Percentiles rank a stretch among this genome's conserved stretches.
Conservation (phyloP, 2,113 vertebrate species). For the Dolichallabes microphthalmus region DNA sequence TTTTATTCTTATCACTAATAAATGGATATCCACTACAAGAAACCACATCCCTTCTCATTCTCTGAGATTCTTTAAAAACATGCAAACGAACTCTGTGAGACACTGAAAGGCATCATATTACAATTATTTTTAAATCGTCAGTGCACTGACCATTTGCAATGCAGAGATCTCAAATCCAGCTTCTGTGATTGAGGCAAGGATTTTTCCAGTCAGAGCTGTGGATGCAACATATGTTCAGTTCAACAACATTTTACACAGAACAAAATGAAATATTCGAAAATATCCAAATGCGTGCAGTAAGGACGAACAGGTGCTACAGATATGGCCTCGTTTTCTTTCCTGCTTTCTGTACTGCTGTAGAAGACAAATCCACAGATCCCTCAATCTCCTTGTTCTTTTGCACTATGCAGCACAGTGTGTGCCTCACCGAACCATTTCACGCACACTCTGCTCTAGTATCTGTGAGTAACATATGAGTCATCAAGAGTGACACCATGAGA, state of each 20-base stretch:
- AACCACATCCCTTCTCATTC: background rate
- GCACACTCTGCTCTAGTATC: background rate
- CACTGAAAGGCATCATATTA: background rate
- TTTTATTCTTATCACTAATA: background rate
- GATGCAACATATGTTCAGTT: slow-evolving; percentile 37
- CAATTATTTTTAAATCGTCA: background rate
- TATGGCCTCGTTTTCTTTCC: background rate
- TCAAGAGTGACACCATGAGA: slow-evolving; percentile 14
- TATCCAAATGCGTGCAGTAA: background rate
- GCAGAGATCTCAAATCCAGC: slow-evolving; percentile 89
- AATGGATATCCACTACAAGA: background rate
- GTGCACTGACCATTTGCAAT: slow-evolving; percentile 81
- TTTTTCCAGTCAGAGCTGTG: slow-evolving; percentile 85
- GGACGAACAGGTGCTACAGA: background rate
- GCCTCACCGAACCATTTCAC: background rate
- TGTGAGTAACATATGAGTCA: slow-evolving; percentile 35
- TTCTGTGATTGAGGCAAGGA: slow-evolving; percentile 81
- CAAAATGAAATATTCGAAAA: background rate
- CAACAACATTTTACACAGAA: slow-evolving; percentile 14
- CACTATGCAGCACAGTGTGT: background rate
- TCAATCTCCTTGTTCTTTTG: background rate
- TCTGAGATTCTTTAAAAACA: background rate
- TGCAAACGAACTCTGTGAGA: background rate
- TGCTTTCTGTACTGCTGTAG: background rate
- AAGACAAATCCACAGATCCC: background rate